These are phyloP conservation scores for Lepidurus packardi DNA, from an alignment of 1,140 invertebrate species.

Conservation along the genomic window DNA sequence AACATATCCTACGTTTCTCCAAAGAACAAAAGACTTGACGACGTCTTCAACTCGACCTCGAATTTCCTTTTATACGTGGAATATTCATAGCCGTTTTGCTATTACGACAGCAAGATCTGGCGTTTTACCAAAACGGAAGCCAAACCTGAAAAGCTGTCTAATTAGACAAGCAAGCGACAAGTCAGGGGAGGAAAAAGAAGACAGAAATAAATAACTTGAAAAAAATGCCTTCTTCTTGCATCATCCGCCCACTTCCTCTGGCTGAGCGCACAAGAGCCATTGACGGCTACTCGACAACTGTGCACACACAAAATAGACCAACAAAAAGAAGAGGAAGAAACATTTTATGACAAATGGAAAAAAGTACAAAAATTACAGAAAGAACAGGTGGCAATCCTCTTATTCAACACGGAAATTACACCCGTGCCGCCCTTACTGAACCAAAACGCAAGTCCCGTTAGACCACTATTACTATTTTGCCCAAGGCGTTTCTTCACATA, in stretches of 20 bases:
- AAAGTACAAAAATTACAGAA: neutral
- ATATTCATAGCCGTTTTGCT: too few species aligned
- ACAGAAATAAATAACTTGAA: neutral
- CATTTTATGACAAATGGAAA: neutral
- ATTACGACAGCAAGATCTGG: too few species aligned
- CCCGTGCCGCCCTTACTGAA: neutral
- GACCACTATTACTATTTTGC: neutral
- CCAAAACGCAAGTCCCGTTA: neutral
- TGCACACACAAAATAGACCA: neutral
- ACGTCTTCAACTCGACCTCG: too few species aligned
- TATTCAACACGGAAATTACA: conserved; percentile 15
- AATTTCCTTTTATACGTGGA: too few species aligned
- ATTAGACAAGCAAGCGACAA: too few species aligned
- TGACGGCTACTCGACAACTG: neutral
- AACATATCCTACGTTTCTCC: too few species aligned
- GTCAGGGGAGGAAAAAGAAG: too few species aligned
- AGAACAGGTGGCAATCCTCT: conserved; percentile 9
- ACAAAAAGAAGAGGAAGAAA: neutral
- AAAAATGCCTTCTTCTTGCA: neutral
- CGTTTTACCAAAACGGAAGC: too few species aligned
- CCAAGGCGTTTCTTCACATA: neutral
- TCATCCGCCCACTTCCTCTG: neutral
- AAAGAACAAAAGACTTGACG: too few species aligned
- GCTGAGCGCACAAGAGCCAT: neutral
- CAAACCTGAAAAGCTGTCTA: too few species aligned